phyloP scores from a whole-genome alignment of 2,113 vertebrate species.

The Lycaon pictus region DNA sequence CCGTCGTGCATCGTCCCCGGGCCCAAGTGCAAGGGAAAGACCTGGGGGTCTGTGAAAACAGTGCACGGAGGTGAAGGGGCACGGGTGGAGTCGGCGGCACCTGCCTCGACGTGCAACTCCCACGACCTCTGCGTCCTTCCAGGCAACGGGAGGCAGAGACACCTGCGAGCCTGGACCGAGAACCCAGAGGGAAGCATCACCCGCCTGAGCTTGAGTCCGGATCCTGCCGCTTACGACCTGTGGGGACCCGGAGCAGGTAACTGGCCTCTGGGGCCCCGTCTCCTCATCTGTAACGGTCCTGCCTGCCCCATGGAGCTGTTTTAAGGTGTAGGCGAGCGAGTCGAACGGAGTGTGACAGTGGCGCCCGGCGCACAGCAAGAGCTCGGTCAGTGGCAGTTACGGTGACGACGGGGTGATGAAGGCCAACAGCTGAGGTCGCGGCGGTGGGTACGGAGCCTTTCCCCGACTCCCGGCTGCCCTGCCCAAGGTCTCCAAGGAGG shows the following conservation, averaged over 20 bases:
- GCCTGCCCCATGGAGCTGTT: rapidly evolving
- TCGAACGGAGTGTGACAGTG: rapidly evolving
- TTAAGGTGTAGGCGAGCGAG: too few species aligned
- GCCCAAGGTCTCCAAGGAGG: background rate
- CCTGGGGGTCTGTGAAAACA: background rate
- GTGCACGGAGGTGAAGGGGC: rapidly evolving
- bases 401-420: rapidly evolving
- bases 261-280: background rate
- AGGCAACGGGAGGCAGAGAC: too few species aligned
- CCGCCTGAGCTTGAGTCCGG: rapidly evolving
- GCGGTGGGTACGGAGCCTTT: background rate
- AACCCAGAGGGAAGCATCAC: rapidly evolving
- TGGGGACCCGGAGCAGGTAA: background rate
- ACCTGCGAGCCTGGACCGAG: too few species aligned
- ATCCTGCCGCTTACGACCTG: rapidly evolving
- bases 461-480: background rate
- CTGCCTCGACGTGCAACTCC: background rate
- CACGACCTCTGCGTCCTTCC: background rate
- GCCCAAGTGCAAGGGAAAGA: background rate
- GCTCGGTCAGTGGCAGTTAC: rapidly evolving
- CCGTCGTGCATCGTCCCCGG: background rate
- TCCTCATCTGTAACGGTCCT: rapidly evolving
- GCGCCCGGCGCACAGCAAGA: rapidly evolving
- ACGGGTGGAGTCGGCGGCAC: rapidly evolving
- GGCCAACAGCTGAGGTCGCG: rapidly evolving